Evolutionary conservation across 2,797 vertebrate genomes (phyloP).

Genomic region (Anomalospiza imberbis): DNA sequence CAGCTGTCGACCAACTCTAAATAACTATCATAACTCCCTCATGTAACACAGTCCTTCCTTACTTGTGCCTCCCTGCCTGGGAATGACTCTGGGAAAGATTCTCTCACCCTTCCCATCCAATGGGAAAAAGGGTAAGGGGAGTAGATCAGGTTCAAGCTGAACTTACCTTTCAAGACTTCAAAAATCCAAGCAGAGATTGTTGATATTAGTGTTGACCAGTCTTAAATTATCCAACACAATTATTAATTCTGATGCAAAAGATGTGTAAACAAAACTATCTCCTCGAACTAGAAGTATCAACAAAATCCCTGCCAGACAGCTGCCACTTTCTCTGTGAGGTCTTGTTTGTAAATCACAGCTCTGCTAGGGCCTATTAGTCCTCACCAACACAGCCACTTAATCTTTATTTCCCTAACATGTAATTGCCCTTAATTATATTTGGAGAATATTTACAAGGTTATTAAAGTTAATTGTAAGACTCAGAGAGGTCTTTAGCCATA

Average conservation of each 20-base stretch:
- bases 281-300: not conserved
- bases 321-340: not conserved
- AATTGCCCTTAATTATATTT: slow-evolving; percentile 14
- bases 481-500: not conserved
- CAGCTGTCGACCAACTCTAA: slow-evolving; percentile 42
- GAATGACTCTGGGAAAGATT: not conserved
- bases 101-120: not conserved
- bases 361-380: not conserved
- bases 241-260: not conserved
- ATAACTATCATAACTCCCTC: slow-evolving; percentile 21
- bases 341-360: not conserved
- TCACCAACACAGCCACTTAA: not conserved
- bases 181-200: not conserved
- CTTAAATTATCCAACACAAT: not conserved
- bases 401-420: not conserved
- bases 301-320: not conserved
- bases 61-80: not conserved
- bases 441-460: not conserved
- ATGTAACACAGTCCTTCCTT: not conserved
- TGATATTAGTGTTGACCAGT: not conserved
- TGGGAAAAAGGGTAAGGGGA: not conserved
- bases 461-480: slow-evolving; percentile 11
- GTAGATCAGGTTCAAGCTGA: not conserved
- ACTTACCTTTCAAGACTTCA: not conserved
- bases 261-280: not conserved